phyloP scores from a whole-genome alignment of 2,888 invertebrate species.

The Pardosa pseudoannulata region DNA sequence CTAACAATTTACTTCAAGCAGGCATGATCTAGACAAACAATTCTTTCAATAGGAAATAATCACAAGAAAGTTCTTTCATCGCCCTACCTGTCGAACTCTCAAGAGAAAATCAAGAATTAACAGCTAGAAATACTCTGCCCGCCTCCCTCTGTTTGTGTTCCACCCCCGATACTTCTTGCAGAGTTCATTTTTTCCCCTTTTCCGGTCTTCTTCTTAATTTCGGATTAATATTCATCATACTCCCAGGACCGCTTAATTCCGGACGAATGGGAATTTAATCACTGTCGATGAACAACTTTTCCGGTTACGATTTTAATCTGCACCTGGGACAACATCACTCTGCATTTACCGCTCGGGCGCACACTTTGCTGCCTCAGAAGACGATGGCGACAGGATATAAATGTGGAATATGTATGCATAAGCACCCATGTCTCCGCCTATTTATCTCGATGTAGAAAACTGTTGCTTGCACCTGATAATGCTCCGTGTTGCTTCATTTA shows the following conservation, averaged over 20 bases:
- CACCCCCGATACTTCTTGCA: background rate
- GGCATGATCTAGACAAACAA: no score
- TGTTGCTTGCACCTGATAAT: slow-evolving; percentile 38
- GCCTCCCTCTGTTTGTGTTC: no score
- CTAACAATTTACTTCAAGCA: no score
- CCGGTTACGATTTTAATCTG: slow-evolving; percentile 45
- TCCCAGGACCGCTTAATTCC: slow-evolving; percentile 55
- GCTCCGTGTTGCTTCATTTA: slow-evolving; percentile 38
- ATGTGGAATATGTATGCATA: background rate
- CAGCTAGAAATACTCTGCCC: no score
- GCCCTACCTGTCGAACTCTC: no score
- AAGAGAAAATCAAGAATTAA: no score
- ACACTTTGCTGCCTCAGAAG: background rate
- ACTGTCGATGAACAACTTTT: slow-evolving; percentile 55
- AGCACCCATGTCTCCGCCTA: no score
- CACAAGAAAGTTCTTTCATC: no score
- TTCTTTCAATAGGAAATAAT: no score
- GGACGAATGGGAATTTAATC: slow-evolving; percentile 63
- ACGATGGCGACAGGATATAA: background rate
- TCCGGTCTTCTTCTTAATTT: slow-evolving; percentile 28
- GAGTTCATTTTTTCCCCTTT: background rate
- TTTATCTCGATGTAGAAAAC: background rate
- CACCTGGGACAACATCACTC: slow-evolving; percentile 60
- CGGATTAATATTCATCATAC: slow-evolving; percentile 62
- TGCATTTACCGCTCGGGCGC: slow-evolving; percentile 48